Evolutionary conservation across 2,113 vertebrate genomes (phyloP), one percentile per base, ranked within the genome.

Genomic region (Hippocampus zosterae): DNA sequence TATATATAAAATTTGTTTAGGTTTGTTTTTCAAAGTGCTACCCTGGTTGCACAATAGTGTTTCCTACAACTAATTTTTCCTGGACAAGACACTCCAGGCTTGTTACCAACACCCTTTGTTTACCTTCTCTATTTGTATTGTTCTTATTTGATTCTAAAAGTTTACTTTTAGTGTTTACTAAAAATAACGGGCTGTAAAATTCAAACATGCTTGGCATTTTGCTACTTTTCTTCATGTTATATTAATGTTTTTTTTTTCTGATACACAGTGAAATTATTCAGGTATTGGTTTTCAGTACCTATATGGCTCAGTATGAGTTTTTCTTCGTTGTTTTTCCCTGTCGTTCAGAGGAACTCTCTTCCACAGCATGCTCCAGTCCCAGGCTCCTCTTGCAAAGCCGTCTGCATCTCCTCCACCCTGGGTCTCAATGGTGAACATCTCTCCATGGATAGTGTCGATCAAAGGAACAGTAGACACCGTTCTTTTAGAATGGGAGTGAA

Each of bases 351-450:
- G 97, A 76, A 99, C 90, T 86, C 97, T 95, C 92, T 98, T 99
- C 97, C 97, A 99, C 86, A 99, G 93, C 96, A 99, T 96, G 93
- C 96, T 99, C 97, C 97, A 99, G 87, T 99, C 96, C 97, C 97
- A 99, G 63, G 96, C 97, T 91, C 97, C 97, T 93, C 96, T 94
- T 93, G 97, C 97, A 91, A 93, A 97, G 92, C 94, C 96, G 89
- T 96, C 92, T 92, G 95, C 79, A 81, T 99, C 96, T 88, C 97
- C 97, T 92, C 97, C 97, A 87, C 94, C 97, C 93, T 99, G 97
- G 2, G 95, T 80, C 21, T 95, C 76, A 85, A 99, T 91, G 84
- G 72, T 81, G 91, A 88, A 99, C 77, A 70, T 93, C 93, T 98
- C 91, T 88, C 97, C 97, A 10, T 93, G 92, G 93, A 99, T 94